Conservation (phyloP, 2,797 vertebrate species). For the Poecile montanus region DNA sequence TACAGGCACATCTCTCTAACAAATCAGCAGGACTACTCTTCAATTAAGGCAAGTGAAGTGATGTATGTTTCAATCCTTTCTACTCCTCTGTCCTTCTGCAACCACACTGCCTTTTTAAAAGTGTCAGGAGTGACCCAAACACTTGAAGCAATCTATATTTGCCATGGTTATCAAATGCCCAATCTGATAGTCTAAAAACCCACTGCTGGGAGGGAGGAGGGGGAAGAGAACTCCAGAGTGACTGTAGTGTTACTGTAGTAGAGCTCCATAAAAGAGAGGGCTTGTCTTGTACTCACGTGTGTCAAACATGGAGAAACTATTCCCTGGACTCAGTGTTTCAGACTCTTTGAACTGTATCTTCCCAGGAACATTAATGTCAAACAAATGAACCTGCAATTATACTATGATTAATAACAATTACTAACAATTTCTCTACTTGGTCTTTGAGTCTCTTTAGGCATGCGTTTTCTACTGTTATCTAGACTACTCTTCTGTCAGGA, state of each 20-base stretch:
- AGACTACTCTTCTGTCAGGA: not conserved
- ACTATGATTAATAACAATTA: not conserved
- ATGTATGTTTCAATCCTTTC: not conserved
- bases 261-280: not conserved
- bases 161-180: not conserved
- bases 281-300: slow-evolving; percentile 85
- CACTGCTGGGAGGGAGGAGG: not conserved
- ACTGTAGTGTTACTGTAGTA: not conserved
- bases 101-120: not conserved
- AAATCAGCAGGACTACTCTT: not conserved
- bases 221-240: not conserved
- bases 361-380: slow-evolving; percentile 94
- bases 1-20: not conserved
- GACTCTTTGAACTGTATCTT: slow-evolving; percentile 97
- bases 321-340: slow-evolving; percentile 89
- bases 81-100: not conserved
- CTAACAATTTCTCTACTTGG: not conserved
- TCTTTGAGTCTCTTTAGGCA: not conserved
- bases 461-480: not conserved
- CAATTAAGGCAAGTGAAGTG: not conserved
- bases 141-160: not conserved
- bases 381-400: slow-evolving; percentile 90
- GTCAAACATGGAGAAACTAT: slow-evolving; percentile 88
- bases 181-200: not conserved
- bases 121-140: not conserved